Conservation (phyloP, 2,888 invertebrate species). For the Choristoneura rosaceana region DNA sequence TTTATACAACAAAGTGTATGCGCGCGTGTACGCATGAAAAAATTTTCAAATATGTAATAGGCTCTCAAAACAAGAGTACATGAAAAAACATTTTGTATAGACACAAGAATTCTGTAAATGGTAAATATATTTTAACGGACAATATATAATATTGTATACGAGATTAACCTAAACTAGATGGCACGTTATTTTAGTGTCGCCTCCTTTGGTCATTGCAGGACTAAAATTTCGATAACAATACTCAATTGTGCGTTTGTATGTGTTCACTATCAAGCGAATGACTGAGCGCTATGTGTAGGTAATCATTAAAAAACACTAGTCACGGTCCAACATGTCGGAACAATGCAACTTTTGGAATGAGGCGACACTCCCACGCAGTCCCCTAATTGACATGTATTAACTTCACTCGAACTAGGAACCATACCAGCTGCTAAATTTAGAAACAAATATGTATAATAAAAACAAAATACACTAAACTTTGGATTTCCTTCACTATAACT, state of each 20-base stretch:
- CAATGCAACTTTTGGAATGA: constrained; percentile 58
- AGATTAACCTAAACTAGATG: constrained; percentile 87
- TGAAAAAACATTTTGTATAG: constrained; percentile 85
- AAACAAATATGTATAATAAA: constrained; percentile 62
- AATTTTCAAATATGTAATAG: constrained; percentile 81
- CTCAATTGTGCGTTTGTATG: constrained; percentile 82
- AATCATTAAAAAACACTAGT: constrained; percentile 41
- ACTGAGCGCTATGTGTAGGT: constrained; percentile 53
- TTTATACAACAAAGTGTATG: constrained; percentile 56
- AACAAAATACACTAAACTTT: constrained; percentile 80
- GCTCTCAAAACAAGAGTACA: constrained; percentile 87
- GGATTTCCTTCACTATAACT: constrained; percentile 84
- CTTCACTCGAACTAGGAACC: constrained; percentile 86
- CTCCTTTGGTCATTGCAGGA: constrained; percentile 79
- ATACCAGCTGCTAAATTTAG: constrained; percentile 86
- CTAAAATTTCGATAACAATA: constrained; percentile 64
- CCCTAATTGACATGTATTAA: constrained; percentile 85
- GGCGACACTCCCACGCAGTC: constrained; percentile 84
- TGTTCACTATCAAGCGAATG: constrained; percentile 65
- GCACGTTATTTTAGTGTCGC: constrained; percentile 85
- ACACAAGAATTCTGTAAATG: constrained; percentile 86
- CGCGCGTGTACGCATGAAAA: constrained; percentile 60
- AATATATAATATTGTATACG: constrained; percentile 86
- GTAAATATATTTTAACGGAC: constrained; percentile 86
- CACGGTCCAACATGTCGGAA: constrained; percentile 52